phyloP scores from a whole-genome alignment of 1,140 invertebrate species.

The Polypedilum vanderplanki region DNA sequence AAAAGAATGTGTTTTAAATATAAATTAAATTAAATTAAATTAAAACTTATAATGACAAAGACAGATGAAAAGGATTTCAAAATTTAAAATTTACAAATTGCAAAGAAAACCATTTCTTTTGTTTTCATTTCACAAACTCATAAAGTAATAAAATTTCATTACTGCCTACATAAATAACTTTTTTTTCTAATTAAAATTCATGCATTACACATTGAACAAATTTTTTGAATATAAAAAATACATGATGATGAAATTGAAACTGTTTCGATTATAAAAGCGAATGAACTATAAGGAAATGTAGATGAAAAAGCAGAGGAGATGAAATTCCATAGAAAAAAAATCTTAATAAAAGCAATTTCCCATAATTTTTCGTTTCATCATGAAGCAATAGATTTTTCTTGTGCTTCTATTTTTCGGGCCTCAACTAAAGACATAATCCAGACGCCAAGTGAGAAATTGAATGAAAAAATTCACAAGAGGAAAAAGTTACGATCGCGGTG shows the following conservation, averaged over 20 bases:
- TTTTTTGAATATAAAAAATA: too few relatives aligned
- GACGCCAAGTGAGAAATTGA: slow-evolving; percentile 3
- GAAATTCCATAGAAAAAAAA: slow-evolving; percentile 7
- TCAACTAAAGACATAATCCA: not conserved
- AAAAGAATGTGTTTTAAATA: too few relatives aligned
- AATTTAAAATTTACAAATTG: too few relatives aligned
- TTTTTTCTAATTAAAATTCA: too few relatives aligned
- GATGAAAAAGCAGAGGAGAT: not conserved
- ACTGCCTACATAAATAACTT: too few relatives aligned
- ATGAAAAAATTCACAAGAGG: not conserved
- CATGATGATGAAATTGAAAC: not conserved
- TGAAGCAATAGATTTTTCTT: not conserved
- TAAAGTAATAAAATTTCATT: too few relatives aligned
- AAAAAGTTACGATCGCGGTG: slow-evolving; percentile 4
- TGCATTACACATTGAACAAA: too few relatives aligned
- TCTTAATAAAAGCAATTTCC: slow-evolving; percentile 18
- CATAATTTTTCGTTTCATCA: not conserved
- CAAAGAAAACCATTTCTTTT: too few relatives aligned
- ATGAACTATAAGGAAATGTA: not conserved
- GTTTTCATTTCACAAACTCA: too few relatives aligned
- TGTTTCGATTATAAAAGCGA: not conserved
- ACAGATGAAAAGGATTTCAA: too few relatives aligned
- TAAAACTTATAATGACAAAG: too few relatives aligned
- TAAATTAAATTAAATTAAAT: too few relatives aligned
- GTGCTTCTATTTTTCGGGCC: not conserved